Evolutionary conservation across 2,113 vertebrate species (phyloP).

Genomic region (Tyto alba): DNA sequence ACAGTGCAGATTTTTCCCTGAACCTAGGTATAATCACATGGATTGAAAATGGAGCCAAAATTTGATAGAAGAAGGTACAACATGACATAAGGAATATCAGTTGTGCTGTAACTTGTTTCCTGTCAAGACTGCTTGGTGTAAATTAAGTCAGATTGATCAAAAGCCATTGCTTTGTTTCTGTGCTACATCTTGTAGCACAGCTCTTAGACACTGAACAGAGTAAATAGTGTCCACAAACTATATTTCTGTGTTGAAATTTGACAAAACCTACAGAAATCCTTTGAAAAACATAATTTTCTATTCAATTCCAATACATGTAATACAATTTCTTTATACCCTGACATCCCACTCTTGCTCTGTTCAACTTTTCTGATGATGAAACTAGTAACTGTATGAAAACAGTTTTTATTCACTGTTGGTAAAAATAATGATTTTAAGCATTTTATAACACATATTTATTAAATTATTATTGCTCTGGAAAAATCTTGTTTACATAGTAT

Average conservation of each 20-base stretch:
- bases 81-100: neutral
- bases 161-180: neutral
- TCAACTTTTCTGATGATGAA: neutral
- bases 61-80: neutral
- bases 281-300: neutral
- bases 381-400: neutral
- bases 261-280: neutral
- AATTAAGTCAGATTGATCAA: neutral
- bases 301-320: neutral
- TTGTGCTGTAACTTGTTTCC: neutral
- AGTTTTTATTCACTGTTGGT: neutral
- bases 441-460: neutral
- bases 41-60: neutral
- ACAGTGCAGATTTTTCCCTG: neutral
- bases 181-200: neutral
- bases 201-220: neutral
- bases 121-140: neutral
- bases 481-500: neutral
- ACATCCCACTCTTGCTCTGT: neutral
- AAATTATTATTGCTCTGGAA: neutral
- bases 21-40: neutral
- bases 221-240: neutral
- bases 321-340: neutral
- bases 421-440: neutral
- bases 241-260: neutral